Evolutionary conservation across 2,888 invertebrate genomes (phyloP), one percentile per base, ranked within the genome.

Genomic region (Barypeithes pellucidus): DNA sequence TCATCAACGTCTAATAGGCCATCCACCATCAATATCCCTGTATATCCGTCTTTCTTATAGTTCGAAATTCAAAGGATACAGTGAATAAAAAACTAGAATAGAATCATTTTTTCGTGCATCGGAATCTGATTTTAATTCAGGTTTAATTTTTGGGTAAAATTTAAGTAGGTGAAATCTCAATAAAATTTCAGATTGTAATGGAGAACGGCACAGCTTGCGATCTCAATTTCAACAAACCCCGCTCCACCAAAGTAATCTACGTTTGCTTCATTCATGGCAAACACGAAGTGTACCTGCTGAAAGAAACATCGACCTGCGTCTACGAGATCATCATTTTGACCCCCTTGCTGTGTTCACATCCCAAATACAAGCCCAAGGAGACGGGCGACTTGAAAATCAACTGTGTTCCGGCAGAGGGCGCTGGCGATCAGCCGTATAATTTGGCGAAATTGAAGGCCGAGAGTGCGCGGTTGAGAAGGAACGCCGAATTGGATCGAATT

Each of bases 301-400:
- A 97, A 82, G 98, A 98, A 86, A 94, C 93, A 0, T 94, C 96
- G 0, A 96, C 95, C 0, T 99, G 99, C 83, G 95, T 96, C 85
- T 99, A 99, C 84, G 98, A 98, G 86, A 93, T 93, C 1, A 91
- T 98, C 12, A 94, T 99, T 12, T 88, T 98, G 20, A 95, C 98
- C 0, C 93, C 95, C 0, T 86, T 93, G 9, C 88, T 99, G 0
- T 99, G 99, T 82, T 88, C 89, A 39, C 98, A 98, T 88, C 97
- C 98, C 0, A 91, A 92, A 74, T 99, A 94, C 82, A 93, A 92
- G 80, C 92, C 94, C 0, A 91, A 92, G 81, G 93, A 94, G 79
- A 90, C 92, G 2, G 93, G 91, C 14, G 95, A 95, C 83, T 92
- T 94, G 80, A 87, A 89, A 20, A 94, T 96, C 24, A 92, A 90